Percentiles rank a stretch among this genome's conserved stretches.
These are phyloP conservation scores for Syngnathus scovelli DNA, from an alignment of 2,113 vertebrate species.

Conservation along the genomic window DNA sequence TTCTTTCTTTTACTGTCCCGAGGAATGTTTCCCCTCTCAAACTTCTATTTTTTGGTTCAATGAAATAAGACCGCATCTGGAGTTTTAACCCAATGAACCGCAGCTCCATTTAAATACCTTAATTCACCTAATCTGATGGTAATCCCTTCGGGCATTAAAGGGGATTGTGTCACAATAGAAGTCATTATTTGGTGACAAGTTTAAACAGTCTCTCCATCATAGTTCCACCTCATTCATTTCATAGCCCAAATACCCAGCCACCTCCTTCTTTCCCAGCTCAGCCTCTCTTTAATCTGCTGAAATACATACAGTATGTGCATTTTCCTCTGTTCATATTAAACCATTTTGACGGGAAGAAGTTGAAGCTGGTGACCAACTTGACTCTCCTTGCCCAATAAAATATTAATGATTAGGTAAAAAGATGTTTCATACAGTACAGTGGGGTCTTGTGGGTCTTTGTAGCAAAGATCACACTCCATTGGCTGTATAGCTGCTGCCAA, in stretches of 20 bases:
- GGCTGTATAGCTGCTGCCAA: slow-evolving; percentile 22
- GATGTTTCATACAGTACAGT: slow-evolving; percentile 19
- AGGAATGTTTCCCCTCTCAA: slow-evolving; percentile 11
- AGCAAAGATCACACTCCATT: slow-evolving; percentile 33
- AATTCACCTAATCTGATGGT: slow-evolving; percentile 69
- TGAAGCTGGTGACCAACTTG: slow-evolving; percentile 25
- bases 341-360: slow-evolving; percentile 27
- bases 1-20: slow-evolving; percentile 33
- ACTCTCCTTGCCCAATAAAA: slow-evolving; percentile 28
- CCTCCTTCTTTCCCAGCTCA: neutral
- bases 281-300: slow-evolving; percentile 44
- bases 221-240: slow-evolving; percentile 24
- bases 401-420: slow-evolving; percentile 28
- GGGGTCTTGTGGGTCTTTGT: slow-evolving; percentile 37
- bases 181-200: slow-evolving; percentile 53
- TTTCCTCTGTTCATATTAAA: slow-evolving; percentile 23
- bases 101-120: slow-evolving; percentile 63
- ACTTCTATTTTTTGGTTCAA: slow-evolving; percentile 40
- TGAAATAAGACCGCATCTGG: slow-evolving; percentile 41
- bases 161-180: slow-evolving; percentile 60
- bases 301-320: slow-evolving; percentile 24
- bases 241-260: neutral
- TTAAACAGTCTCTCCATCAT: slow-evolving; percentile 42
- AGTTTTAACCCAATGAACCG: slow-evolving; percentile 62
- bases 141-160: slow-evolving; percentile 61